Conservation (phyloP, 2,888 invertebrate species). For the Archips crataeganus region DNA sequence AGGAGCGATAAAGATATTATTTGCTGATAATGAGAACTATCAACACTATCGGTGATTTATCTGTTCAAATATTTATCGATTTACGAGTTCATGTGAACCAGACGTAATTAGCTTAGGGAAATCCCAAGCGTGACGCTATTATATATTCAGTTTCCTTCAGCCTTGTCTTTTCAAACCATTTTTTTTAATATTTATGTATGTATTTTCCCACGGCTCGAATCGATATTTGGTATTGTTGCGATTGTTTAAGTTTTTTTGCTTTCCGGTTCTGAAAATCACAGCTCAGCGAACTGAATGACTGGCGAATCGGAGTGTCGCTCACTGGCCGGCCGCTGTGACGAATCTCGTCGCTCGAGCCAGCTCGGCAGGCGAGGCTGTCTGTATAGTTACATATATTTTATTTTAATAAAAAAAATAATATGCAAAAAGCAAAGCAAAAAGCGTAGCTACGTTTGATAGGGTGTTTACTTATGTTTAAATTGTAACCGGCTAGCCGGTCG, state of each 20-base stretch:
- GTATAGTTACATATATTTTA: not conserved
- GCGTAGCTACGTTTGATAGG: no score
- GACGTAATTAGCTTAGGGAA: constrained; percentile 2
- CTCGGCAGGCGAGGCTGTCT: not conserved
- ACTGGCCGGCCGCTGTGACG: not conserved
- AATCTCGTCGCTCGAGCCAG: not conserved
- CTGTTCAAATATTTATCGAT: constrained; percentile 11
- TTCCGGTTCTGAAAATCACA: constrained; percentile 17
- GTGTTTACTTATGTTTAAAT: no score
- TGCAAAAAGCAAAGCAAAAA: no score
- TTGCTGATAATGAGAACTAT: constrained; percentile 9
- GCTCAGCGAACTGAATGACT: constrained; percentile 10
- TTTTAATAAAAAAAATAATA: not conserved
- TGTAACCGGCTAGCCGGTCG: no score
- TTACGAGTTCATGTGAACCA: not conserved
- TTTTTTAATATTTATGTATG: no score
- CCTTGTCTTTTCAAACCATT: not conserved
- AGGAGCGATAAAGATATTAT: not conserved
- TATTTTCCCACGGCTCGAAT: not conserved
- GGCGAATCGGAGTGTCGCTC: constrained; percentile 5
- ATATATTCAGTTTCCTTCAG: not conserved
- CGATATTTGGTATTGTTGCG: not conserved
- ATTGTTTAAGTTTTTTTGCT: not conserved
- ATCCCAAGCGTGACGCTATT: not conserved
- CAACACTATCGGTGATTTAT: constrained; percentile 1